Base-by-base conservation (phyloP, 2,888 invertebrate genomes). In the Malthinus seriepunctatus region DNA sequence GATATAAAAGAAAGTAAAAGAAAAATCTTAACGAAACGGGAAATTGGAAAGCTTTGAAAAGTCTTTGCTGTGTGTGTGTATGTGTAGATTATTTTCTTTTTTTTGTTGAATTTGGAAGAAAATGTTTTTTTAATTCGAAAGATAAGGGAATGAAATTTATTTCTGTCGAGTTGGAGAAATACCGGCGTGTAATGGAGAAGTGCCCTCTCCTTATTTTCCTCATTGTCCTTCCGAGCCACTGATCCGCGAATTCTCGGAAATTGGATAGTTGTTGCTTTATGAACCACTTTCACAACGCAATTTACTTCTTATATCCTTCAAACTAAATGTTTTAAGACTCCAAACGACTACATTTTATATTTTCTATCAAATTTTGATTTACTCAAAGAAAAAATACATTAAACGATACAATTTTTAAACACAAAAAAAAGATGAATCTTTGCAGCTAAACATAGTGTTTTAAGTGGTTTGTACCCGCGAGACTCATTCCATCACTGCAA, bases 241-340 rank as follows among this genome's bases (percentile, higher is more conserved):
- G 75, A 70, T 68, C 72, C 71, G 72, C 69, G 67, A 73, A 73
- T 70, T 67, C 67, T 67, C 67, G 74, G 73, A 76, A 77, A 78
- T 76, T 76, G 74, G 75, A 76, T 76, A 76, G 76, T 76, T 76
- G 73, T 73, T 74, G 75, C 75, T 74, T 76, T 75, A 76, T 74
- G 73, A 73, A 74, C 72, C 72, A 72, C 73, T 74, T 73, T 73
- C 73, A 69, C 71, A 65, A 67, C 69, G 71, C 70, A 71, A 71
- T 73, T 71, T 73, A 70, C 72, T 73, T 73, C 72, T 73, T 73
- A 23, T 23, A 65, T 67, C 67, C 60, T 58, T 63, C 64, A 53
- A 65, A 61, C 66, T 69, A 71, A 71, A 71, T 70, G 69, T 66
- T 69, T 69, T 65, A 68, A 65, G 67, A 66, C 67, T 62, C 37